Base-by-base conservation (phyloP, 1,140 invertebrate species). In the Drosophila tristis region DNA sequence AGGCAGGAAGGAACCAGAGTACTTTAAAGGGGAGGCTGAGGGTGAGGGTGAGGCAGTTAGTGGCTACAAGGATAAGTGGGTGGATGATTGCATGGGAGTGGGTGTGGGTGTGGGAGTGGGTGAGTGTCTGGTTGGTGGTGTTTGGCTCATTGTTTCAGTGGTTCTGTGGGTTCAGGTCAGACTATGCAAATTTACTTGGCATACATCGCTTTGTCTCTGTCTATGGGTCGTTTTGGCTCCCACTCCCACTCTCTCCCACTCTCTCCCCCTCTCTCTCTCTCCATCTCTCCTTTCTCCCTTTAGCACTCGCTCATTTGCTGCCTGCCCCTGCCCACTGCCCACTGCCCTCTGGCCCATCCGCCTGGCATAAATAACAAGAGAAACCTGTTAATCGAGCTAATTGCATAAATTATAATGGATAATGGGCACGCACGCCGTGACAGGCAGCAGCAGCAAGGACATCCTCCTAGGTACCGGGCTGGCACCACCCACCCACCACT, bases 371-470 rank as follows among this genome's bases (percentile, higher is more conserved):
- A 71, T 65, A 78, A 78, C 74, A 70, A 65, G 74, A 78, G 74
- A 72, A 78, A 81, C 74, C 72, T 71, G 84, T 87, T 87, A 87
- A 87, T 89, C 84, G 79, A 64, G 79, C 84, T 89, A 84, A 89
- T 89, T 89, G 84, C 79, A 84, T 84, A 84, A 80, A 89, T 89
- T 89, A 86, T 80, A 84, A 84, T 74, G 43, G 71, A 76, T 75
- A 86, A 75, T 74, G 73, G 71, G 54, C 53, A 74, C 68, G 71
- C 70, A 73, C 35, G 49, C 11, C 15, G 11, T 39, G 35, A 39
- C 35, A 39, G 35, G 35, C 11, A 13, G 3, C 16, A 16, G 16
- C 58, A 55, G 35, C 74, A 58, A 70, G 67, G 67, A 71, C 67
- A 70, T 26, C 9, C 4, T 26, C 4, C 2, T 11, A 68, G 64